Percentiles rank a stretch among this genome's conserved stretches.
Evolutionary conservation across 1,140 invertebrate genomes (phyloP).

Genomic region (Penaeus japonicus): DNA sequence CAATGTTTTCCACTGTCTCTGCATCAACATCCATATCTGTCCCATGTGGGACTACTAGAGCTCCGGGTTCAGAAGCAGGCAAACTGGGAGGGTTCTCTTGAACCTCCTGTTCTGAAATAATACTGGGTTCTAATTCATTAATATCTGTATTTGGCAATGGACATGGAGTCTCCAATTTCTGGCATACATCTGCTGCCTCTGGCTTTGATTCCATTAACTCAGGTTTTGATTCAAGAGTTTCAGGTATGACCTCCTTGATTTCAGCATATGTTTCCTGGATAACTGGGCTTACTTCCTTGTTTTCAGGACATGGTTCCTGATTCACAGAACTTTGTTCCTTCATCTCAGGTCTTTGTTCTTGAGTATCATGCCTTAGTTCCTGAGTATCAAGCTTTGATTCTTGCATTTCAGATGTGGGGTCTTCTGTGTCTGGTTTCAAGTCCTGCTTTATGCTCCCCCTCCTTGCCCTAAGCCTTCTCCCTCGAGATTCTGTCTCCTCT

Average conservation of each 20-base stretch:
- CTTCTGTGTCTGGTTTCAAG: neutral
- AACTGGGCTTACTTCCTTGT: no score
- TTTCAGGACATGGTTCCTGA: no score
- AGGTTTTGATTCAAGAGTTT: no score
- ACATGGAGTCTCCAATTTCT: neutral
- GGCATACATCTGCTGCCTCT: neutral
- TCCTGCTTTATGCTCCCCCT: constrained; percentile 36
- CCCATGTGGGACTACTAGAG: constrained; percentile 25
- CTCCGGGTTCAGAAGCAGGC: neutral
- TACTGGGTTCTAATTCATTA: no score
- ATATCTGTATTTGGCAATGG: no score
- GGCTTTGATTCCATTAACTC: neutral
- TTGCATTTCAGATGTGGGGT: no score
- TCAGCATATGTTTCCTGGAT: no score
- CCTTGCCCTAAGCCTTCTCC: constrained; percentile 24
- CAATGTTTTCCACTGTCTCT: constrained; percentile 54
- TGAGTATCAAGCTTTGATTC: no score
- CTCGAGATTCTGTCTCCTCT: constrained; percentile 40
- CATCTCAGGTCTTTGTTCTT: no score
- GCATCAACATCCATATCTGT: constrained; percentile 47
- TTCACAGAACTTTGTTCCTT: no score
- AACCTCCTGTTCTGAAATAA: neutral
- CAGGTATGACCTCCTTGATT: no score
- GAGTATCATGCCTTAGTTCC: no score
- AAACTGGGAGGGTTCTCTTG: neutral